Percentiles rank a stretch among this genome's conserved stretches.
Evolutionary conservation across 1,140 invertebrate genomes (phyloP).

Genomic region (Oreohelix idahoensis): DNA sequence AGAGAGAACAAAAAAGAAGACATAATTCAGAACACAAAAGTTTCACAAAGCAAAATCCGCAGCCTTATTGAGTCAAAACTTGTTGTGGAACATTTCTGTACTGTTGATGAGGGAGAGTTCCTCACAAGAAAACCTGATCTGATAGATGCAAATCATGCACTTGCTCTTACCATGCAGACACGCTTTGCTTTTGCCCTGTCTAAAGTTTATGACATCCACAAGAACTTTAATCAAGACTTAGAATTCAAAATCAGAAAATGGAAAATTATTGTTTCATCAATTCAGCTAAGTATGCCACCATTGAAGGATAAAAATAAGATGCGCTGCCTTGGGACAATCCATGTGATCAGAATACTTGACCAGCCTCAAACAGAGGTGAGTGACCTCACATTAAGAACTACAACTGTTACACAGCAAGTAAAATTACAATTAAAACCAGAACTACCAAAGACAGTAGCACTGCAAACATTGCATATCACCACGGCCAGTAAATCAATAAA

Average conservation of each 20-base stretch:
- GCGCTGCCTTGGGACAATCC: not conserved
- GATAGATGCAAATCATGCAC: constrained; percentile 30
- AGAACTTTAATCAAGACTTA: not conserved
- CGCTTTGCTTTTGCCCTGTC: constrained; percentile 9
- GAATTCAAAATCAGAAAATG: constrained; percentile 14
- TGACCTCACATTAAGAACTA: not conserved
- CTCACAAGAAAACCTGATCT: constrained; percentile 11
- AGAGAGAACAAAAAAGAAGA: constrained; percentile 25
- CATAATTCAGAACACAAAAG: not conserved
- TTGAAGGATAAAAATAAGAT: constrained; percentile 3
- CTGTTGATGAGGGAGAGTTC: constrained; percentile 28
- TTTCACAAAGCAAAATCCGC: not conserved
- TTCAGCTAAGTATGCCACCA: not conserved
- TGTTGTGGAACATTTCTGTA: constrained; percentile 16
- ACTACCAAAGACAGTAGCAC: no score
- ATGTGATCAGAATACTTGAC: not conserved
- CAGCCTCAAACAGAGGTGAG: not conserved
- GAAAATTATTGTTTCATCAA: constrained; percentile 14
- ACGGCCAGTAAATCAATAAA: no score
- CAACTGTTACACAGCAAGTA: no score
- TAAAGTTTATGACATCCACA: constrained; percentile 24
- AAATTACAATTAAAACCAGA: no score
- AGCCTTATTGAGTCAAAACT: not conserved
- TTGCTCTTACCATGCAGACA: constrained; percentile 1
- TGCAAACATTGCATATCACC: no score